phyloP scores from a whole-genome alignment of 2,797 vertebrate species.

The Thunnus albacares region DNA sequence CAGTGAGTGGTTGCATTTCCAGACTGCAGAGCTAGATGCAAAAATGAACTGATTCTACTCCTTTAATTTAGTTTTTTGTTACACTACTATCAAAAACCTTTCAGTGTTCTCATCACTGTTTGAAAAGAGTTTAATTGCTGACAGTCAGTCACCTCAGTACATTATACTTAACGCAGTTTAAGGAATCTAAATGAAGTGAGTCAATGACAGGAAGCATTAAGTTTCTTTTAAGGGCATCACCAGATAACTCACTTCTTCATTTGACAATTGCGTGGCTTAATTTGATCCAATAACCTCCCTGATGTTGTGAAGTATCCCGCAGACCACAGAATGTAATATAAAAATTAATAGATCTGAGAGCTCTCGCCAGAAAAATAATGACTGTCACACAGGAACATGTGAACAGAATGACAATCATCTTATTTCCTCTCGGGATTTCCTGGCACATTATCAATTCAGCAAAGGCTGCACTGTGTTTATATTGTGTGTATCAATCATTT shows the following conservation, averaged over 20 bases:
- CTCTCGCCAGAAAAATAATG: constrained; percentile 33
- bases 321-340: constrained; percentile 17
- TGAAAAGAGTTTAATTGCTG: constrained; percentile 4
- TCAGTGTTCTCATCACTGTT: constrained; percentile 8
- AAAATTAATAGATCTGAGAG: constrained; percentile 47
- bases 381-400: constrained; percentile 29
- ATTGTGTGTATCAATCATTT: constrained; percentile 40
- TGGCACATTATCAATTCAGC: constrained; percentile 27
- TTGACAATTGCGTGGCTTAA: constrained; percentile 41
- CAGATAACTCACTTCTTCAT: constrained; percentile 34
- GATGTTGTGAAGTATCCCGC: constrained; percentile 35
- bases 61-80: constrained; percentile 25
- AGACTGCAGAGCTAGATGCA: not conserved
- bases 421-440: constrained; percentile 34
- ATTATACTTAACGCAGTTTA: constrained; percentile 15
- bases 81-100: constrained; percentile 4
- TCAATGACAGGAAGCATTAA: constrained; percentile 7
- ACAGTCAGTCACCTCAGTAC: constrained; percentile 15
- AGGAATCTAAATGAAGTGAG: constrained; percentile 19
- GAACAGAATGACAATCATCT: constrained; percentile 61
- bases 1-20: not conserved
- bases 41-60: not conserved
- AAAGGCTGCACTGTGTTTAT: constrained; percentile 24
- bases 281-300: constrained; percentile 45
- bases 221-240: constrained; percentile 15